Conservation (phyloP, 2,113 vertebrate genomes). For the Pipa parva region DNA sequence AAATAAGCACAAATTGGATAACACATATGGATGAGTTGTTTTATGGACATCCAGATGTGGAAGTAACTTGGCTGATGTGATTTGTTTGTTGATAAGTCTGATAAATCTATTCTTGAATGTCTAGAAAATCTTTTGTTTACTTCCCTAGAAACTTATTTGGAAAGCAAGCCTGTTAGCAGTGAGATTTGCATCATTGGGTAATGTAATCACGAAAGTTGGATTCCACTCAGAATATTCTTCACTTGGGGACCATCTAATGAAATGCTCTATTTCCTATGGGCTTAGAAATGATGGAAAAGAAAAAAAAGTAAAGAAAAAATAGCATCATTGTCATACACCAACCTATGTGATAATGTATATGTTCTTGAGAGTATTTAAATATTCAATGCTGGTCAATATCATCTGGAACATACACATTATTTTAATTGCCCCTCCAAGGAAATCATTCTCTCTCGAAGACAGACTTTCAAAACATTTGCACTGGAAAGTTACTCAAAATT, state of each 20-base stretch:
- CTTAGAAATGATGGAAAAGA: background rate
- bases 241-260: constrained; percentile 6
- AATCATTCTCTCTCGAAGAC: constrained; percentile 1
- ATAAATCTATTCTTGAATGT: constrained; percentile 7
- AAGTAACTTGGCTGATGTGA: background rate
- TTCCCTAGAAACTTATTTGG: constrained; percentile 18
- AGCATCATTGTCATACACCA: background rate
- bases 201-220: constrained; percentile 23
- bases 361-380: constrained; percentile 6
- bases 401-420: background rate
- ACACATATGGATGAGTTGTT: constrained; percentile 11
- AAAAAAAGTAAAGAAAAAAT: background rate
- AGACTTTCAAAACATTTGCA: background rate
- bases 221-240: constrained; percentile 6
- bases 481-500: background rate
- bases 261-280: background rate
- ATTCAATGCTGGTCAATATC: constrained; percentile 18
- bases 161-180: constrained; percentile 8
- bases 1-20: background rate
- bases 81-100: background rate
- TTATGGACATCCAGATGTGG: constrained; percentile 23
- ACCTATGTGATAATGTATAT: background rate
- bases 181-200: constrained; percentile 28
- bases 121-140: constrained; percentile 10
- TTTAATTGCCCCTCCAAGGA: constrained; percentile 29